Conservation (phyloP, 1,140 invertebrate species). For the Aphidius gifuensis region DNA sequence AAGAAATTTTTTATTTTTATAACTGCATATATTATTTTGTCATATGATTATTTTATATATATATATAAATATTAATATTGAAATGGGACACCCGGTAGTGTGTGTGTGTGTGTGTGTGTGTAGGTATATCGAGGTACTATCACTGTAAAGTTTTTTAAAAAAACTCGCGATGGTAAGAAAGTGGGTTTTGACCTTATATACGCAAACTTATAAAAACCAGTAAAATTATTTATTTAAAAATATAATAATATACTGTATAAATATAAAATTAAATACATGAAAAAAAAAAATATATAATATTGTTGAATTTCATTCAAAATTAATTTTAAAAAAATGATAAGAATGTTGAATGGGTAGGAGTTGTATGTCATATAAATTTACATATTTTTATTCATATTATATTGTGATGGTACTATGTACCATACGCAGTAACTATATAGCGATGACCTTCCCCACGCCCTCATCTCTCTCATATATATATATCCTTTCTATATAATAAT, state of each 20-base stretch:
- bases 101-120: slow-evolving; percentile 20
- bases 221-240: slow-evolving; percentile 5
- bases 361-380: slow-evolving; percentile 2
- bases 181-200: slow-evolving; percentile 32
- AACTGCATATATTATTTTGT: neutral
- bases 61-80: slow-evolving; percentile 24
- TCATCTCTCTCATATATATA: slow-evolving; percentile 16
- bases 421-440: slow-evolving; percentile 17
- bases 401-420: slow-evolving; percentile 25
- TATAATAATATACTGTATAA: neutral
- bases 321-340: neutral
- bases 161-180: slow-evolving; percentile 21
- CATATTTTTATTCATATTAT: neutral
- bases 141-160: neutral
- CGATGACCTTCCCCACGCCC: slow-evolving; percentile 29
- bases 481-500: neutral
- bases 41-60: slow-evolving; percentile 30
- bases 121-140: slow-evolving; percentile 15
- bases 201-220: slow-evolving; percentile 17
- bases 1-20: too few relatives aligned
- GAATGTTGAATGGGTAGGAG: slow-evolving; percentile 25
- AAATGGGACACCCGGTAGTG: slow-evolving; percentile 21
- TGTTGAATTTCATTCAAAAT: neutral
- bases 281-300: slow-evolving; percentile 9
- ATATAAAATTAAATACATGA: neutral